Evolutionary conservation across 1,140 invertebrate species (phyloP).

Genomic region (Arion vulgaris): DNA sequence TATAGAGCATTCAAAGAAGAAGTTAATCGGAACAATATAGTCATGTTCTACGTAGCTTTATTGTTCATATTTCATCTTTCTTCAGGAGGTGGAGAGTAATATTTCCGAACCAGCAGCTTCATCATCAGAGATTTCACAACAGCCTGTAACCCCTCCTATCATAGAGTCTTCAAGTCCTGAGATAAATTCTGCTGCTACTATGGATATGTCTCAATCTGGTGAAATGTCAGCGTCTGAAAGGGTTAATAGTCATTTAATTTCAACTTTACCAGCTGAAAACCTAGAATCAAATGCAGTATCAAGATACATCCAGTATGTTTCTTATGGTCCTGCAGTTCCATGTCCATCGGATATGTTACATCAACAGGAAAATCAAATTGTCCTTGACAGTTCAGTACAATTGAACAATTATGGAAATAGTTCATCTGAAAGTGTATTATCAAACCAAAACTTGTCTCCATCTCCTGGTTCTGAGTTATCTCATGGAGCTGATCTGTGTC

Average conservation of each 20-base stretch:
- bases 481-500: no score
- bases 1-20: no score
- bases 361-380: neutral
- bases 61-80: no score
- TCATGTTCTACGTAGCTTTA: no score
- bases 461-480: no score
- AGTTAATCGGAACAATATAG: no score
- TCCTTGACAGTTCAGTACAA: neutral
- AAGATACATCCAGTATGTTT: neutral
- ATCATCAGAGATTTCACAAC: no score
- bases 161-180: neutral
- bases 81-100: no score
- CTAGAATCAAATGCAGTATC: neutral
- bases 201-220: neutral
- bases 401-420: no score
- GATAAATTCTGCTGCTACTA: neutral
- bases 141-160: neutral
- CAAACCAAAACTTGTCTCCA: no score
- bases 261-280: neutral
- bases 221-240: neutral
- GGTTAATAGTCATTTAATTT: neutral
- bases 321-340: neutral
- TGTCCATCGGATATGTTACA: neutral
- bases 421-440: no score
- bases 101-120: no score